Evolutionary conservation across 2,888 invertebrate genomes (phyloP).

Genomic region (Imbricaverruca yamaguchii): DNA sequence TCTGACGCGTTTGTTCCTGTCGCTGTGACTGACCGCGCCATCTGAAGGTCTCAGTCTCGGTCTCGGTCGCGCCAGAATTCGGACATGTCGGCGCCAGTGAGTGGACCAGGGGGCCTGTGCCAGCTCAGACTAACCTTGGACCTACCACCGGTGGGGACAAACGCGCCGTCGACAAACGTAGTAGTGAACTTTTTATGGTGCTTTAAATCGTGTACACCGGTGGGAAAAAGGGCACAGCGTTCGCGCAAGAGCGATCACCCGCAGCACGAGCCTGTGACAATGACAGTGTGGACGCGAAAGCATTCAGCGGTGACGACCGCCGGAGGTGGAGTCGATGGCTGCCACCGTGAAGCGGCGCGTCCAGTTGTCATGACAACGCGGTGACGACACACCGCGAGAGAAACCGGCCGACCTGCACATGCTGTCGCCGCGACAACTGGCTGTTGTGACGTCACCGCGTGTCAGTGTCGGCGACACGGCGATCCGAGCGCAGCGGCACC

Average conservation of each 20-base stretch:
- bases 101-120: not conserved
- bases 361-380: not conserved
- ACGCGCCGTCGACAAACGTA: not conserved
- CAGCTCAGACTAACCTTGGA: not conserved
- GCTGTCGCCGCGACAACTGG: no score
- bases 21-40: no score
- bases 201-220: not conserved
- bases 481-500: no score
- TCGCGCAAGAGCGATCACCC: constrained; percentile 14
- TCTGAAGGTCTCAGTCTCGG: not conserved
- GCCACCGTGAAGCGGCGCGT: not conserved
- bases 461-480: no score
- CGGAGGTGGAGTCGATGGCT: not conserved
- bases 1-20: no score
- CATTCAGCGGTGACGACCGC: not conserved
- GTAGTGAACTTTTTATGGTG: not conserved
- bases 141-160: not conserved
- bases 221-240: not conserved
- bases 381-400: not conserved
- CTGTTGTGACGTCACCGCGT: no score
- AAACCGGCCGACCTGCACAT: no score
- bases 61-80: not conserved
- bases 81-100: not conserved
- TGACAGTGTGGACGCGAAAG: not conserved
- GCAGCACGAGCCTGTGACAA: not conserved